Base-by-base conservation (phyloP, 2,797 vertebrate species). In the Sebastes cheni region DNA sequence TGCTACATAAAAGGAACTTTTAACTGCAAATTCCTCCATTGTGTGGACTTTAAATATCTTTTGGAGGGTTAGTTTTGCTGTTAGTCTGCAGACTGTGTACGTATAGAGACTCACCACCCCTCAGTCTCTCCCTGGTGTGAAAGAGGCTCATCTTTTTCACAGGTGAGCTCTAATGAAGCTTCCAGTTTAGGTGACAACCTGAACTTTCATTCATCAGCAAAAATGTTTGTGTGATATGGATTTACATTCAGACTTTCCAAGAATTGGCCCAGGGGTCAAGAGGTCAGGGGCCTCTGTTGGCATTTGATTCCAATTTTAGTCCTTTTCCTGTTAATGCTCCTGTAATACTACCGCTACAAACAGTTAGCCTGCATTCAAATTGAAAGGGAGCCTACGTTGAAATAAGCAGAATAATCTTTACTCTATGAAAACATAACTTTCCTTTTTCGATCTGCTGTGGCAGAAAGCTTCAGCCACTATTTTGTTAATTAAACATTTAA, bases 131-230 rank as follows among this genome's bases (percentile, higher is more conserved):
- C 80, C 75, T 65, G 62, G 90, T 94, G 94, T 93, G 92, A 94
- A 93, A 85, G 82, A 86, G 81, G 71, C 36, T 4, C 62, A 65
- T 83, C 39, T 72, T 84, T 88, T 91, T 95, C 90, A 94, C 94
- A 92, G 3, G 34, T 79, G 76, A 77, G 32, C 78, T 90, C 93
- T 95, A 95, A 96, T 94, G 84, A 94, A 90, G 84, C 81, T 50
- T 81, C 55, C 74, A 67, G 73, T 89, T 86, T 80, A 81, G 27
- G 65, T 71, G 72, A 87, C 67, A 60, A 80, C 58, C 70, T 61
- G 62, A 85, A 84, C 69, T 75, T 74, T 74, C 68, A 25, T 27
- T 80, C 66, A 77, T 42, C 27, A 59, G 55, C 34, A 30, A 69
- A 54, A 68, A 20, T 34, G 16, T 60, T 18, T 61, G 60, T 34